A percentile compares a stretch with the other conserved stretches of the same genome.
These are phyloP conservation scores for Peromyscus attwateri DNA, from an alignment of 2,797 vertebrate genomes.

Conservation along the genomic window DNA sequence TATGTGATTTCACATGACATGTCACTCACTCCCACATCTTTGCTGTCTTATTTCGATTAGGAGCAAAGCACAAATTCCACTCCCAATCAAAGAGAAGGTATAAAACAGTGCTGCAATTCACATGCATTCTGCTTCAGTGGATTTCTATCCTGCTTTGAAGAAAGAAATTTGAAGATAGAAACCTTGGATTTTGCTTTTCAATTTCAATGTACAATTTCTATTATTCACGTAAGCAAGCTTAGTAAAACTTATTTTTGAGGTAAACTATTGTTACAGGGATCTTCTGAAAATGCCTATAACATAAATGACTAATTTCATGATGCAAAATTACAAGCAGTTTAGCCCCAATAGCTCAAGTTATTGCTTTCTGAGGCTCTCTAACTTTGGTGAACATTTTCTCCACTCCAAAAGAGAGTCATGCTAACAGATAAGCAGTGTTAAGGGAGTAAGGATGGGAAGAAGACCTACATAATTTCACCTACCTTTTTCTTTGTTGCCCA, in stretches of 20 bases:
- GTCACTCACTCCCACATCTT: background rate
- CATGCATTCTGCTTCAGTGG: too few species aligned
- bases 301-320: background rate
- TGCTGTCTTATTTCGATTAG: background rate
- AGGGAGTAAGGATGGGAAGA: background rate
- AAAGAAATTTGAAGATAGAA: background rate
- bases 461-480: background rate
- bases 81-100: fast-evolving
- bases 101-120: too few species aligned
- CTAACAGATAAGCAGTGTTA: background rate
- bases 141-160: background rate
- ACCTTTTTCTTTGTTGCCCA: background rate
- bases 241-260: background rate
- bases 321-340: background rate
- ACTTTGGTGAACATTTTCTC: background rate
- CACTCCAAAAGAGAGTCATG: background rate
- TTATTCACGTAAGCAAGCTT: background rate
- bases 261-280: background rate
- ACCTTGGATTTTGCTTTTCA: background rate
- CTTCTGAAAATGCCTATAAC: background rate
- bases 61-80: background rate
- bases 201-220: background rate
- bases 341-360: background rate
- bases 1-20: background rate
- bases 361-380: background rate